phyloP scores from a whole-genome alignment of 1,140 invertebrate genomes.

The Lepidurus couesii region DNA sequence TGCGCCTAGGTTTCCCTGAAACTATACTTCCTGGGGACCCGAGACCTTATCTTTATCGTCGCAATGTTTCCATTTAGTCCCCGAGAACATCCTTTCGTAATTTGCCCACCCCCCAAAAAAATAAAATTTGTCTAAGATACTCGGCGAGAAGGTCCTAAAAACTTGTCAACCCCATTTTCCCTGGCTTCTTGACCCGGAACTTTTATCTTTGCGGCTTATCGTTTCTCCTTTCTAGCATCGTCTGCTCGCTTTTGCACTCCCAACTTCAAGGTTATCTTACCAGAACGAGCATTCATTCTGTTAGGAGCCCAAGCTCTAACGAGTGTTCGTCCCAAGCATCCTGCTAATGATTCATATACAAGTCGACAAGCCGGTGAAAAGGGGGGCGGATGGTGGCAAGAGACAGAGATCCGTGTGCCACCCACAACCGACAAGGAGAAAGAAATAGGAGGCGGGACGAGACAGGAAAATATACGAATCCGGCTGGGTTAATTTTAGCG shows the following conservation, averaged over 20 bases:
- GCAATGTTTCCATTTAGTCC: background rate
- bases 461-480: no score
- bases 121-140: background rate
- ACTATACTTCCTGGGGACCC: background rate
- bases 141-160: background rate
- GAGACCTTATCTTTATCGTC: conserved; percentile 2
- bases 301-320: background rate
- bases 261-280: no score
- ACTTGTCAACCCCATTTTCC: background rate
- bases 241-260: background rate
- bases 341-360: background rate
- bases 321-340: background rate
- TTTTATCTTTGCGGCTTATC: background rate
- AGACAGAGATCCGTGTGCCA: background rate
- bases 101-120: background rate
- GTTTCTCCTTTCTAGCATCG: background rate
- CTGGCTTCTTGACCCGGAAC: background rate
- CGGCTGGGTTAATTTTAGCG: background rate
- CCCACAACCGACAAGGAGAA: background rate
- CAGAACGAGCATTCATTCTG: no score
- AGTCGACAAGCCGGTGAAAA: conserved; percentile 3
- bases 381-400: background rate
- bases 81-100: background rate
- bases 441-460: background rate
- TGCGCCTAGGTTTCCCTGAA: background rate